Evolutionary conservation across 2,888 invertebrate species (phyloP), one percentile per base, ranked within the genome.

Genomic region (Drosophila sordidapex): DNA sequence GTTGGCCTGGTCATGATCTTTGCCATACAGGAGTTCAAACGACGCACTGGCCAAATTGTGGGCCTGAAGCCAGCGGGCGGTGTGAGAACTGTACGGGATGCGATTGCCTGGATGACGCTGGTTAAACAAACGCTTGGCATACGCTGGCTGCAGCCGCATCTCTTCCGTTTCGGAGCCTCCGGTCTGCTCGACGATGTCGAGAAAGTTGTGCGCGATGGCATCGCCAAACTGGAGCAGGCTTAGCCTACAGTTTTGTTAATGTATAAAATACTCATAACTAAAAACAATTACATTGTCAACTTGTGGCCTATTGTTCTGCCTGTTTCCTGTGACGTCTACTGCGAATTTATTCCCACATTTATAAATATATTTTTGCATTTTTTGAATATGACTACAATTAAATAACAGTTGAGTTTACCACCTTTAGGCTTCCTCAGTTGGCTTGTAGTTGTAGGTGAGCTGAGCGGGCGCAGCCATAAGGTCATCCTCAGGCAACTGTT

Each of bases 61-160:
- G 99, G 99, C 3, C 95, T 99, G 68, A 99, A 99, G 93, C 99
- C 99, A 27, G 99, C 99, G 27, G 99, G 99, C 21, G 99, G 99
- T 11, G 97, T 99, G 53, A 95, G 96, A 76, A 97, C 97, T 0
- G 95, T 96, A 0, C 94, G 95, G 54, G 98, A 99, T 92, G 97
- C 98, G 0, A 94, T 99, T 36, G 94, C 95, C 70, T 99, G 98
- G 98, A 94, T 98, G 83, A 94, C 96, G 6, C 93, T 99, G 70
- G 95, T 99, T 11, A 95, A 97, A 91, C 95, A 96, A 82, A 96
- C 98, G 76, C 94, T 99, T 21, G 99, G 99, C 2, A 93, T 95
- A 61, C 96, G 96, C 21, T 99, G 99, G 99, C 93, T 99, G 56
- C 94, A 94, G 11, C 96, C 96, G 0, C 91, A 95, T 70, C 93